Base-by-base conservation (phyloP, 2,888 invertebrate genomes). In the Eupithecia exiguata region DNA sequence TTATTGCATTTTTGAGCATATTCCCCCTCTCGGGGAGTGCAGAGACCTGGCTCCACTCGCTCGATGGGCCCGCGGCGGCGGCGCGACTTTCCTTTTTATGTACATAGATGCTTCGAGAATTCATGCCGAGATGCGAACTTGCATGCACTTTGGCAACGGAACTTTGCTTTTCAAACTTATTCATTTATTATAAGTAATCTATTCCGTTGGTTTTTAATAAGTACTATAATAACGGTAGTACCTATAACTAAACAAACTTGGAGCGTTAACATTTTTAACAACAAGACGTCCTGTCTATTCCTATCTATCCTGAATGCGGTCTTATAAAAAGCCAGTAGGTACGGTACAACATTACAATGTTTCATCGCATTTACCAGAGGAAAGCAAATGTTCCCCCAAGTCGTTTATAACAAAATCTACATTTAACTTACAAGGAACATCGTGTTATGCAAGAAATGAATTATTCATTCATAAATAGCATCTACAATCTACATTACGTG, bases 1-100 rank as follows among this genome's bases (percentile, higher is more conserved):
- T 87, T 87, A 88, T 88, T 88, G 87, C 87, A 87, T 87, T 86
- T 87, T 85, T 84, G 86, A 86, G 84, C 77, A 25, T 25, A 80
- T 79, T 72, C 61, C 80, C 71, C 62, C 68, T 58, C 58, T 68
- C 71, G 58, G 69, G 49, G 18, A 70, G 58, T 58, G 70, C 69
- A 66, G 43, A 71, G 49, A 71, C 68, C 76, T 73, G 61, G 53
- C 53, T 61, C 66, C 71, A 72, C 74, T 78, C 72, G 74, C 71
- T 72, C 72, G 71, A 74, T 71, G 74, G 71, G 68, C 46, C 46
- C 46, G 43, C 43, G 43, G 18, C 70, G 67, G 30, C 70, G 69
- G 72, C 43, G 74, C 74, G 72, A 71, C 75, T 74, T 75, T 63
- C 68, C 71, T 74, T 78, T 76, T 77, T 69, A 71, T 74, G 72